phyloP scores from a whole-genome alignment of 37 sponge, comb jelly and placozoan species.

The Amphimedon queenslandica region DNA sequence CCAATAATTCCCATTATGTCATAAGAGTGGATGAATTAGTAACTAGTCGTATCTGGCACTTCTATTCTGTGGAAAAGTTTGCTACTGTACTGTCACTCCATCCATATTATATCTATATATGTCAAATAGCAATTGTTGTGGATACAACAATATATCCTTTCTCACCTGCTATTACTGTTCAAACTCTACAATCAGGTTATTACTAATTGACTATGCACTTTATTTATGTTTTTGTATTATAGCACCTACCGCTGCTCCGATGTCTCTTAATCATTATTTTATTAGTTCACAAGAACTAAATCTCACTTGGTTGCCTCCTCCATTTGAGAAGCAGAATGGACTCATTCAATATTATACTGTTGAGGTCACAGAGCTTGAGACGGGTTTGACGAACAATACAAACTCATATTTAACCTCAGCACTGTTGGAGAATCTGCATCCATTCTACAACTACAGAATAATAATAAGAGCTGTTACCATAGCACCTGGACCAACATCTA shows the following conservation, averaged over 20 bases:
- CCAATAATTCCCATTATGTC: too few relatives aligned
- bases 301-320: conserved; percentile 22
- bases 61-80: not conserved
- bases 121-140: not conserved
- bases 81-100: not conserved
- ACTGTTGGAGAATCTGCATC: conserved; percentile 7
- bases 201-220: too few relatives aligned
- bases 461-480: not conserved
- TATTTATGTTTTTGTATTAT: not conserved
- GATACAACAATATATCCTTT: not conserved
- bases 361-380: not conserved
- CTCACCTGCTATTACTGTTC: not conserved
- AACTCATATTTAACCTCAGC: not conserved
- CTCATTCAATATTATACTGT: conserved; percentile 10
- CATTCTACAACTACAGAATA: conserved; percentile 8
- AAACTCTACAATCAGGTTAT: not conserved
- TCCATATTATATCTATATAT: not conserved
- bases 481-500: conserved; percentile 3
- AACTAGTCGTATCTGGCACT: not conserved
- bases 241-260: conserved; percentile 13
- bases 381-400: not conserved
- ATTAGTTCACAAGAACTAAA: not conserved
- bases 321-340: conserved; percentile 29
- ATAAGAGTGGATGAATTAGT: not conserved
- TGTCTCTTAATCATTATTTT: not conserved